Base-by-base conservation (phyloP, 1,140 invertebrate genomes). In the Grapholita molesta region DNA sequence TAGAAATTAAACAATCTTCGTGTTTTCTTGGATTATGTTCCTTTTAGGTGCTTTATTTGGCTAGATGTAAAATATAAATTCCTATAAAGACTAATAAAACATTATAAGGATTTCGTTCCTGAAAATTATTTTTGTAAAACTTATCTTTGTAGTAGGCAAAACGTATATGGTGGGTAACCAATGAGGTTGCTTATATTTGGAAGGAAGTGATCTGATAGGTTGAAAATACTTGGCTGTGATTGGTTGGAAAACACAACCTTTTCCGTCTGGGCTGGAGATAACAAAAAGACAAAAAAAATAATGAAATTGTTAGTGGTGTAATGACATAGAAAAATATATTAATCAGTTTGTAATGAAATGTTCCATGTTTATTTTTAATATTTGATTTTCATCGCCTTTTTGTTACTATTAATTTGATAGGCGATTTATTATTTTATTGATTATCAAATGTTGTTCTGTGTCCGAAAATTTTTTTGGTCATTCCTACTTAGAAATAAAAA, bases 11-110 rank as follows among this genome's bases (percentile, higher is more conserved):
- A n/a, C 15, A 48, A 21, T 48, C 9, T 8, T 18, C 21, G 42
- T 21, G 18, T 15, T 48, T 48, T 48, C 1, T 48, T 48, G 0
- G 18, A 48, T 48, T 57, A 24, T 32, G 55, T 61, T 61, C 55
- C 55, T 61, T 30, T 30, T 32, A n/a, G 55, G 55, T 61, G 55
- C 55, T 61, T 61, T 61, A 61, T 61, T 61, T 61, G 23, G 24
- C 42, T 21, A 9, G 21, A n/a, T 42, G 6, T 42, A 48, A 48
- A 21, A 21, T 48, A 48, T 21, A 15, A 30, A 48, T 38, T 38
- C n/a, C n/a, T n/a, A 12, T 12, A n/a, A 15, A 38, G 35, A 38
- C n/a, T 38, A 15, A 7, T 18, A 35, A 8, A 21, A 9, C 18
- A 9, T 15, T 0, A 21, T 7, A 48, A 21, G 38, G 7, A 21